phyloP scores from a whole-genome alignment of 2,797 vertebrate genomes.

The Sternotherus odoratus region DNA sequence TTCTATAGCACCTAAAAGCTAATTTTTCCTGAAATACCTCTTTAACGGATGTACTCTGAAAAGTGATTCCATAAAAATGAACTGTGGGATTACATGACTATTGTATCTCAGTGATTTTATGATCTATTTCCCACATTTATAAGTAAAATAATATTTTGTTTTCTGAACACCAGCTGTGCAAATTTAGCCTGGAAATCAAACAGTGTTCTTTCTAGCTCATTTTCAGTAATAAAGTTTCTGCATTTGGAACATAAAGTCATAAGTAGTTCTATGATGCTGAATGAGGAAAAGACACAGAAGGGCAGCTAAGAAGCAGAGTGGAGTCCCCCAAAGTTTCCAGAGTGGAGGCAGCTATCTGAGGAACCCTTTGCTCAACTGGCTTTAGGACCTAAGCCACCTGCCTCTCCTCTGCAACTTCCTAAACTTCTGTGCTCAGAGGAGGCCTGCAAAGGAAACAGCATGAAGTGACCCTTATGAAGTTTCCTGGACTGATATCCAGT shows the following conservation, averaged over 20 bases:
- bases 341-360: neutral
- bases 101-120: neutral
- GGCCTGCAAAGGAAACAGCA: neutral
- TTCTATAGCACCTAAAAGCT: neutral
- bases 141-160: neutral
- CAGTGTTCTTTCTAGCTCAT: neutral
- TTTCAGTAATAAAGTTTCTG: neutral
- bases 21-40: fast-evolving
- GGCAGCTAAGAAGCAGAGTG: neutral
- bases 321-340: neutral
- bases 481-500: fast-evolving
- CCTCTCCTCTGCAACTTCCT: neutral
- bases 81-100: neutral
- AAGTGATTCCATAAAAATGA: neutral
- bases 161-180: neutral
- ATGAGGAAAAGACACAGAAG: neutral
- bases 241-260: neutral
- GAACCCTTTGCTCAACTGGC: neutral
- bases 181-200: neutral
- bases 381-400: neutral
- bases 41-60: neutral
- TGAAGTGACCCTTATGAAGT: neutral
- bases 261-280: neutral
- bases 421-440: neutral
- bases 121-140: neutral